Percentiles rank a stretch among this genome's conserved stretches.
phyloP scores from a whole-genome alignment of 2,888 invertebrate species.

The Cylindroiulus punctatus region DNA sequence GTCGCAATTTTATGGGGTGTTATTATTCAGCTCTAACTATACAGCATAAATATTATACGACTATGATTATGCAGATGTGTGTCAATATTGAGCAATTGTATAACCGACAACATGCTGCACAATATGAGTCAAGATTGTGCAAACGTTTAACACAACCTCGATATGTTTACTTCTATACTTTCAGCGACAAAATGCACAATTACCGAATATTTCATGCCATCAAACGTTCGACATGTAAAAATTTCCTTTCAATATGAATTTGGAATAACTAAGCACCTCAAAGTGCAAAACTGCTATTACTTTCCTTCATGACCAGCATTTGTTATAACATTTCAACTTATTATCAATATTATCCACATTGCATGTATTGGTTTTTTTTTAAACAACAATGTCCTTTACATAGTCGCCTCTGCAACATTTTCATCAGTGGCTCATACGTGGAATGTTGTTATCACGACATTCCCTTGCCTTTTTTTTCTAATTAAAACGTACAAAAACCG shows the following conservation, averaged over 20 bases:
- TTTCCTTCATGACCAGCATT: too few relatives aligned
- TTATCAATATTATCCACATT: too few relatives aligned
- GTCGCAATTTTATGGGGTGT: not conserved
- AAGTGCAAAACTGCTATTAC: too few relatives aligned
- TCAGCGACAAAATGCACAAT: too few relatives aligned
- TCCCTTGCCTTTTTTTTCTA: not conserved
- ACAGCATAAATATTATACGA: not conserved
- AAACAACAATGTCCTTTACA: too few relatives aligned
- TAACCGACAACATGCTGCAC: not conserved
- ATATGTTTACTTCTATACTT: not conserved
- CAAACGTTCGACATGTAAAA: too few relatives aligned
- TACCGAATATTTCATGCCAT: too few relatives aligned
- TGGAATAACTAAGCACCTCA: too few relatives aligned
- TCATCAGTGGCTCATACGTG: not conserved
- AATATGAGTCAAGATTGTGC: not conserved
- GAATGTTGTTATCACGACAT: slow-evolving; percentile 26
- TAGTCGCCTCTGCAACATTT: slow-evolving; percentile 20
- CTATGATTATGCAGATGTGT: not conserved
- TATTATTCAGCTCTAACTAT: not conserved
- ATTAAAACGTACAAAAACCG: not conserved
- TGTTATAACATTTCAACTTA: too few relatives aligned
- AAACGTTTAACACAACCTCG: not conserved
- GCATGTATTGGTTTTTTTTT: too few relatives aligned
- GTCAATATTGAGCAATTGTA: not conserved
- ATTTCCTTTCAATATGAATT: too few relatives aligned